Base-by-base conservation (phyloP, 2,797 vertebrate species). In the Pangasius krempfi region DNA sequence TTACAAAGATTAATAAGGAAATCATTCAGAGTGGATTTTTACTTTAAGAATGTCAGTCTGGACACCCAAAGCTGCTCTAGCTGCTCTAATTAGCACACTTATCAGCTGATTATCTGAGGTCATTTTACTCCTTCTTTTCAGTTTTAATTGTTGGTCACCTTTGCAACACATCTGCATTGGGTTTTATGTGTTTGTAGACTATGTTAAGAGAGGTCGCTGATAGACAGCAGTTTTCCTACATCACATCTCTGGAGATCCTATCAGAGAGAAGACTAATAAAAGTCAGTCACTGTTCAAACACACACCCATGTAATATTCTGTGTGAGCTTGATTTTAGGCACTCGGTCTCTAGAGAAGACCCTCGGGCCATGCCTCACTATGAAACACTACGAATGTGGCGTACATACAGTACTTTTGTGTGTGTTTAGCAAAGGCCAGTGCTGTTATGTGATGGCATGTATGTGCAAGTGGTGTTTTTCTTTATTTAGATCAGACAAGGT, bases 141-240 rank as follows among this genome's bases (percentile, higher is more conserved):
- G 30, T 40, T 37, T n/a, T 54, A 54, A 20, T 54, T 79, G 79
- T 37, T 81, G 37, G 30, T 62, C 80, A 82, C 13, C 33, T 62
- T 12, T 80, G 50, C 30, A 44, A 44, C 5, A 62, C 56, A 80
- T 37, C 30, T 56, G 52, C 78, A 22, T 9, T 56, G 18, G 50
- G 16, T 58, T 58, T 58, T 22, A 54, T 4, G 52, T 54, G 52
- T 22, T 7, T 22, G 54, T 54, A 56, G 16, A 4, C 54, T 16
- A 56, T 50, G 54, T 56, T 16, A 56, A 83, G 18, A 62, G 33
- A 54, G 25, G 64, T 78, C 54, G 75, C 70, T 91, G 81, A 89
- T 68, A 52, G 60, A 54, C 54, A 90, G 78, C 88, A 37, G n/a
- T 72, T 84, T 86, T 83, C 66, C 91, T 89, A 89, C 89, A 91